These are phyloP conservation scores for Poecilobothrus nobilitatus DNA, from an alignment of 2,888 invertebrate genomes.

Conservation along the genomic window DNA sequence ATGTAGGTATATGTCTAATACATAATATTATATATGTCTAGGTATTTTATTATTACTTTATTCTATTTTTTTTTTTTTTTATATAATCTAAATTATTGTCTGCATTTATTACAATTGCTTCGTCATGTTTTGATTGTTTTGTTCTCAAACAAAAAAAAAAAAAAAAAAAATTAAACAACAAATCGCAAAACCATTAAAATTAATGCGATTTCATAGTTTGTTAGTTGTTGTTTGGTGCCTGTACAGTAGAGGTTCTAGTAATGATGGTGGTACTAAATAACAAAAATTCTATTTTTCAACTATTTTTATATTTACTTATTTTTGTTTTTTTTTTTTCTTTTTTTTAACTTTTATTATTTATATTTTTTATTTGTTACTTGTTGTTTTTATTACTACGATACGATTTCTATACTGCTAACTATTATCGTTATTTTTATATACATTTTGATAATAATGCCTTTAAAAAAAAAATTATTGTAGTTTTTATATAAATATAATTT, in stretches of 20 bases:
- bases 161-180: neutral
- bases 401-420: too few species aligned
- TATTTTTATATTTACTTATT: neutral
- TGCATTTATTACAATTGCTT: constrained; percentile 6
- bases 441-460: too few species aligned
- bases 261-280: neutral
- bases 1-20: neutral
- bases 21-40: neutral
- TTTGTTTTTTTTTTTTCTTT: neutral
- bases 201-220: neutral
- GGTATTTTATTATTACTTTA: neutral
- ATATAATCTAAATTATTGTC: constrained; percentile 4
- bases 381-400: too few species aligned
- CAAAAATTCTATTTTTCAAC: neutral
- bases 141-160: neutral
- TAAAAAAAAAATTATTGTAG: too few species aligned
- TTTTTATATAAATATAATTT: too few species aligned
- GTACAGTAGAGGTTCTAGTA: neutral
- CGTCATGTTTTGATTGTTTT: constrained; percentile 4
- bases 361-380: too few species aligned
- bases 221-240: too few species aligned
- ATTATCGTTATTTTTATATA: too few species aligned
- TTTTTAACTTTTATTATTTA: neutral
- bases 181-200: neutral
- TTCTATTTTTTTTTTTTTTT: neutral